Percentiles rank a stretch among this genome's conserved stretches.
phyloP scores from a whole-genome alignment of 2,797 vertebrate species.

The Brotula barbata region DNA sequence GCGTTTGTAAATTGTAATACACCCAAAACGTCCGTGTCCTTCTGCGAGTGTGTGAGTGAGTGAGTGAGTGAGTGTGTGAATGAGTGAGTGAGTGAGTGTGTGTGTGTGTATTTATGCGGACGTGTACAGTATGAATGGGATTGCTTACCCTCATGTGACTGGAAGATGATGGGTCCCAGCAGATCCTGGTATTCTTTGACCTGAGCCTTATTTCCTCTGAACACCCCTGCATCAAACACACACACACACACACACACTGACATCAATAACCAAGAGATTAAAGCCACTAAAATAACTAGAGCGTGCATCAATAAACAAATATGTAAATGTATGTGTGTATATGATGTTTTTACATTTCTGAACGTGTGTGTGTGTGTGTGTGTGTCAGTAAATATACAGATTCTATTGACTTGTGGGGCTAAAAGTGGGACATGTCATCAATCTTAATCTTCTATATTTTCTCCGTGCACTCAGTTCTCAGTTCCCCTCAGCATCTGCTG shows the following conservation, averaged over 20 bases:
- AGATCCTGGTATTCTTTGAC: slow-evolving; percentile 92
- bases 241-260: not conserved
- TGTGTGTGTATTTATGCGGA: not conserved
- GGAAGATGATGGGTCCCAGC: slow-evolving; percentile 88
- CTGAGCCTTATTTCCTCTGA: slow-evolving; percentile 87
- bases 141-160: slow-evolving; percentile 85
- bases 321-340: not conserved
- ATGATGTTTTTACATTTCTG: not conserved
- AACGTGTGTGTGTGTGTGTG: not conserved
- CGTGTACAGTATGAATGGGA: not conserved
- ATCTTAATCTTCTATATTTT: too few species aligned
- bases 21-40: too few species aligned
- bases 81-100: slow-evolving; percentile 2
- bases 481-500: too few species aligned
- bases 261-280: too few species aligned
- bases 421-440: too few species aligned
- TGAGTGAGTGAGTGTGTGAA: not conserved
- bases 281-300: too few species aligned
- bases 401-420: too few species aligned
- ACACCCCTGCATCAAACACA: slow-evolving; percentile 81
- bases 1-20: too few species aligned
- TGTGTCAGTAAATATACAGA: not conserved
- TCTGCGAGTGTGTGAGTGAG: not conserved
- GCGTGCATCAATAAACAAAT: too few species aligned
- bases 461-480: too few species aligned